These are phyloP conservation scores for Sebastes hubbsi DNA, from an alignment of 2,797 vertebrate genomes.

Conservation along the genomic window DNA sequence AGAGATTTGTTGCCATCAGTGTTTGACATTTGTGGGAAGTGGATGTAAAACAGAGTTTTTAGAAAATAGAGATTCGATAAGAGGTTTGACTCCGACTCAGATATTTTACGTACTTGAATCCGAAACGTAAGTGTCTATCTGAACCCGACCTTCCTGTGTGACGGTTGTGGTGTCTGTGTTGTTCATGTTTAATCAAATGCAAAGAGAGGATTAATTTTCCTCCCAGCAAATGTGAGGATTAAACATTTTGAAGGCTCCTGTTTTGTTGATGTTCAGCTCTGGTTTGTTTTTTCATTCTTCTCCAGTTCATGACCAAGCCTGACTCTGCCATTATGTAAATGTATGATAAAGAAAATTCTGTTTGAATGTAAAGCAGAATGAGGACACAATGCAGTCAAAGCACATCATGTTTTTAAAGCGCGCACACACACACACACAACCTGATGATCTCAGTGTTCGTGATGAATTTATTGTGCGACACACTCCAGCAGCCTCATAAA, in stretches of 20 bases:
- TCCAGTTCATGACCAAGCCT: background rate
- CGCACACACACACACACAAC: background rate
- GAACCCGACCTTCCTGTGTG: background rate
- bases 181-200: constrained; percentile 5
- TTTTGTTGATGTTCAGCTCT: constrained; percentile 9
- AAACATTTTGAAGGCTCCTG: background rate
- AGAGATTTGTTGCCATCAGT: background rate
- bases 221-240: constrained; percentile 18
- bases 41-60: background rate
- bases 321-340: constrained; percentile 41
- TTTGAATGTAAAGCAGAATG: constrained; percentile 28
- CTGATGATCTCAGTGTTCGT: background rate
- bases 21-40: background rate
- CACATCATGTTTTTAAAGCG: background rate
- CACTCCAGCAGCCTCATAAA: background rate
- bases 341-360: background rate
- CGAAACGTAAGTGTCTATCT: background rate
- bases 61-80: background rate
- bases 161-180: background rate
- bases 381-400: background rate
- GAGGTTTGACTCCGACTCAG: background rate
- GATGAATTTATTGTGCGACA: background rate
- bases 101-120: background rate
- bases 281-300: constrained; percentile 16
- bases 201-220: constrained; percentile 20